Evolutionary conservation across 1,140 invertebrate species (phyloP).

Genomic region (Camponotus pennsylvanicus): DNA sequence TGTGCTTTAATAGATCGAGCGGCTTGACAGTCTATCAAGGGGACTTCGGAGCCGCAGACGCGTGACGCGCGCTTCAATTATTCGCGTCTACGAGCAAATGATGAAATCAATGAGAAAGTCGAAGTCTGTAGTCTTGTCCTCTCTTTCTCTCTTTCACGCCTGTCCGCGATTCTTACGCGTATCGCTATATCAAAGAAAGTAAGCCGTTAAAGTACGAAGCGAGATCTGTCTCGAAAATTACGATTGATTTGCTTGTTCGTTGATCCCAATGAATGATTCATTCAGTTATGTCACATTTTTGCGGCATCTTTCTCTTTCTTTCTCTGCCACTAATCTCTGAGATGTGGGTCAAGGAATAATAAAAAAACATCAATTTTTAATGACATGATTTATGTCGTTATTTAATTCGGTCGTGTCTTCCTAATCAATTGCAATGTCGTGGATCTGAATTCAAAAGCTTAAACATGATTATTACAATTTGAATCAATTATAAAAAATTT

Average conservation of each 20-base stretch:
- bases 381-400: slow-evolving; percentile 69
- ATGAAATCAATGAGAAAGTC: slow-evolving; percentile 45
- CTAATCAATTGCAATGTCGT: slow-evolving; percentile 20
- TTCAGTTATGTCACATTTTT: neutral
- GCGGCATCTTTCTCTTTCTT: no score
- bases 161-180: neutral
- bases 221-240: slow-evolving; percentile 7
- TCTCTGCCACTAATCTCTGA: slow-evolving; percentile 25
- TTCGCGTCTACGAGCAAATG: slow-evolving; percentile 45
- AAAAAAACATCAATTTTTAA: slow-evolving; percentile 29
- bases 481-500: neutral
- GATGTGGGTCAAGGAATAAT: slow-evolving; percentile 34
- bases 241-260: slow-evolving; percentile 17
- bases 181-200: neutral
- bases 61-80: slow-evolving; percentile 58
- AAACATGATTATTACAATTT: neutral
- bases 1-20: slow-evolving; percentile 65
- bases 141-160: neutral
- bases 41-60: slow-evolving; percentile 16
- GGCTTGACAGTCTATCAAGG: slow-evolving; percentile 57
- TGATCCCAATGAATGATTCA: slow-evolving; percentile 18
- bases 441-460: slow-evolving; percentile 33
- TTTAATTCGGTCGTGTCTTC: slow-evolving; percentile 55
- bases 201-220: neutral
- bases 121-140: neutral